Evolutionary conservation across 2,113 vertebrate species (phyloP).

Genomic region (Syrrhaptes paradoxus): DNA sequence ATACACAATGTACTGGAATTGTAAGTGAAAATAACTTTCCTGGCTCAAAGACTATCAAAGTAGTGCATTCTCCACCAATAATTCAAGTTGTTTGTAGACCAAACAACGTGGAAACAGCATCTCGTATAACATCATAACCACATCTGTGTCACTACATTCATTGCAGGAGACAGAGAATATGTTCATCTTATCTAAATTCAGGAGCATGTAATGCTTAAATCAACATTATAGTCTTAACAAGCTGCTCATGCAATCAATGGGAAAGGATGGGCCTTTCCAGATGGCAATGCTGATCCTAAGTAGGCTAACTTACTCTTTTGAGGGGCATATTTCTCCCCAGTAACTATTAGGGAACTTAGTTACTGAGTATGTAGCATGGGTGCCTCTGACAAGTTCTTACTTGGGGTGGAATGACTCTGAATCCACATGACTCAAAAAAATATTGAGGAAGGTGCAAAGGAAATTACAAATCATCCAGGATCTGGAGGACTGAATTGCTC

Average conservation of each 20-base stretch:
- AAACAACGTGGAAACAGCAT: neutral
- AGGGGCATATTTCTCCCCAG: neutral
- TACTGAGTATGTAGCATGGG: neutral
- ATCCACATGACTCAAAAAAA: neutral
- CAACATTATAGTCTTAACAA: neutral
- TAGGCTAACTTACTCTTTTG: neutral
- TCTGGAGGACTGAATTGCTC: neutral
- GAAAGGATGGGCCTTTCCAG: neutral
- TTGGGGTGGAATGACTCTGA: neutral
- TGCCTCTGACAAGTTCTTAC: neutral
- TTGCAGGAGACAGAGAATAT: neutral
- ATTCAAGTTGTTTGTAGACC: neutral
- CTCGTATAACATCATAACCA: neutral
- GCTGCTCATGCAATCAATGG: neutral
- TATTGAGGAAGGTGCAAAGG: neutral
- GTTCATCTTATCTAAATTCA: neutral
- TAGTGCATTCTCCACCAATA: neutral
- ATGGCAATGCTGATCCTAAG: neutral
- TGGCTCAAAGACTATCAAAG: neutral
- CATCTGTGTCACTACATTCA: neutral
- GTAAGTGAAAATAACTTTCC: conserved; percentile 40
- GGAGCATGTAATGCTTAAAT: neutral
- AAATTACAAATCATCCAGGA: neutral
- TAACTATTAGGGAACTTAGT: neutral
- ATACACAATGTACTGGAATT: conserved; percentile 34